phyloP scores from a whole-genome alignment of 2,797 vertebrate genomes.

The Rousettus madagascariensis region DNA sequence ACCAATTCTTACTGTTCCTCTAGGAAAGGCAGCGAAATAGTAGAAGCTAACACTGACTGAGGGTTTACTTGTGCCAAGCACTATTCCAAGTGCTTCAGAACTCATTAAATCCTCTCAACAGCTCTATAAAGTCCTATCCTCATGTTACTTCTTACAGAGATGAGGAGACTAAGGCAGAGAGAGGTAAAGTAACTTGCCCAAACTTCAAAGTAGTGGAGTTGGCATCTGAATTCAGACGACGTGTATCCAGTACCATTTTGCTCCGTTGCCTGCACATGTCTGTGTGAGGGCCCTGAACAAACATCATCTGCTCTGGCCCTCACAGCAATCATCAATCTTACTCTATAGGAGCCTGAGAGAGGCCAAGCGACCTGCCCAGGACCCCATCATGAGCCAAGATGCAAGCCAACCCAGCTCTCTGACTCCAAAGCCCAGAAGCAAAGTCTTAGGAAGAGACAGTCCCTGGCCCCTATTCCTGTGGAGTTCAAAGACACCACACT shows the following conservation, averaged over 20 bases:
- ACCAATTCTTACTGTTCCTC: background rate
- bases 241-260: background rate
- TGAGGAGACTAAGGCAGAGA: background rate
- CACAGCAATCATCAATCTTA: background rate
- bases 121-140: background rate
- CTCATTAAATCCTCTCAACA: background rate
- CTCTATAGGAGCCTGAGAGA: background rate
- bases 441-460: background rate
- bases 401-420: background rate
- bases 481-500: background rate
- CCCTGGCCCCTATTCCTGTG: background rate
- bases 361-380: background rate
- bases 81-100: background rate
- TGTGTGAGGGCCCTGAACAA: background rate
- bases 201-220: background rate
- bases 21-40: background rate
- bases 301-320: background rate
- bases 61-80: background rate
- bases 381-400: background rate
- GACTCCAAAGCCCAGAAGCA: constrained; percentile 27
- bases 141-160: background rate
- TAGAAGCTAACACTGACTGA: background rate
- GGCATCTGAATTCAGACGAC: background rate
- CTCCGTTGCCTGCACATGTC: background rate
- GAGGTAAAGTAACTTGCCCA: background rate